Evolutionary conservation across 2,113 vertebrate species (phyloP).

Genomic region (Pterocles burchelli): DNA sequence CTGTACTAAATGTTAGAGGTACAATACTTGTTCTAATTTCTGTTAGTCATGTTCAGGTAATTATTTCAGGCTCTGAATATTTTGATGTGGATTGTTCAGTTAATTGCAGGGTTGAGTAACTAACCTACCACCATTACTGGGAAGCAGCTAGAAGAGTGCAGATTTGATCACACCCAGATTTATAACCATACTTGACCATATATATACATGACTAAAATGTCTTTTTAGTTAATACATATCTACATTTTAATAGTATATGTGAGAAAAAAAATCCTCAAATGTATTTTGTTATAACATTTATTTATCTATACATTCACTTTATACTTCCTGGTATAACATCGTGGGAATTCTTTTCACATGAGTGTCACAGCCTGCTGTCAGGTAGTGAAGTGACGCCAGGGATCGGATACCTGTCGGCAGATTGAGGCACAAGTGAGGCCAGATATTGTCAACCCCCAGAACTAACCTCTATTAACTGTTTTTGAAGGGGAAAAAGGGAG

Average conservation of each 20-base stretch:
- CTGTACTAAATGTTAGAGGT: conserved; percentile 4
- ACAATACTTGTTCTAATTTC: conserved; percentile 27
- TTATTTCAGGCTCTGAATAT: conserved; percentile 46
- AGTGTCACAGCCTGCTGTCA: too few species aligned
- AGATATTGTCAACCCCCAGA: too few species aligned
- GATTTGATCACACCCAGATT: background rate
- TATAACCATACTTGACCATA: background rate
- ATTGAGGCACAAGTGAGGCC: too few species aligned
- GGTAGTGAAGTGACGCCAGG: too few species aligned
- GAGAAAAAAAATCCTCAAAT: background rate
- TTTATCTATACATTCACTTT: background rate
- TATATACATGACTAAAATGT: background rate
- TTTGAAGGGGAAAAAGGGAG: too few species aligned
- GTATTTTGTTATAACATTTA: background rate
- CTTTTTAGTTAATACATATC: background rate
- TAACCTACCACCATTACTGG: background rate
- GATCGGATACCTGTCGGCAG: too few species aligned
- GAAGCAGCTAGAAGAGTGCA: background rate
- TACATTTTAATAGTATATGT: background rate
- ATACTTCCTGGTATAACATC: background rate
- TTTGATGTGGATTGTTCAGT: conserved; percentile 22
- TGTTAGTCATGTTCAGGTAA: conserved; percentile 38
- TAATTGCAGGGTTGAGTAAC: conserved; percentile 39
- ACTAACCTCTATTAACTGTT: too few species aligned
- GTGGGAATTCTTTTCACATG: background rate